Evolutionary conservation across 1,140 invertebrate genomes (phyloP), one percentile per base, ranked within the genome.

Genomic region (Heliconius eleuchia): DNA sequence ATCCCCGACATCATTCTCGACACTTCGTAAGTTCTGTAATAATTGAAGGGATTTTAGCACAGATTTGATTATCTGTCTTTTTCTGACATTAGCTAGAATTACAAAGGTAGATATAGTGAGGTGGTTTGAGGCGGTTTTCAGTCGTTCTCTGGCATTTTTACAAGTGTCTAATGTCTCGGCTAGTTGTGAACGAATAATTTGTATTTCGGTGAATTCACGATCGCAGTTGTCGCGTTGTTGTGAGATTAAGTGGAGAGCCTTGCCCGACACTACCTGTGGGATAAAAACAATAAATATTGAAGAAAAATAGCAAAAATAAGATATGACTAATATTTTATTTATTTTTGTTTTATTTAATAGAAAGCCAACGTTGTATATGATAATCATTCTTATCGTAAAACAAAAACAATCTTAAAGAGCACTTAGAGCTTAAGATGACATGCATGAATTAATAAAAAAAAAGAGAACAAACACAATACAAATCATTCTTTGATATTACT

Each of bases 191-290:
- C 98, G 95, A 78, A 99, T 96, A 80, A 97, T 96, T 80, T 97
- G 95, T 27, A 99, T 97, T 80, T 97, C 96, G 73, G 97, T 95
- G 83, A 99, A 97, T 91, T 99, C 98, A 18, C 96, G 95, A 80
- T 97, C 97, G 91, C 98, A 99, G 3, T 96, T 95, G 82, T 96
- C 96, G 75, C 99, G 97, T 82, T 99, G 98, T 89, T 99, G 97
- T 13, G 99, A 95, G 84, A 99, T 99, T 23, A 99, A 95, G 83
- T 99, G 97, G 0, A 99, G 96, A 0, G 99, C 97, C 94, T 98
- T 98, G 83, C 98, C 98, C 0, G 98, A 98, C 1, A 99, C 98
- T 42, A 98, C 98, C 92, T 91, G 42, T 16, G 42, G 42, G 16
- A 16, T 46, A 46, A 46, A 46, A 46, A 46, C 23, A 23, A 2